Evolutionary conservation across 2,888 invertebrate species (phyloP).

Genomic region (Criorhina ranunculi): DNA sequence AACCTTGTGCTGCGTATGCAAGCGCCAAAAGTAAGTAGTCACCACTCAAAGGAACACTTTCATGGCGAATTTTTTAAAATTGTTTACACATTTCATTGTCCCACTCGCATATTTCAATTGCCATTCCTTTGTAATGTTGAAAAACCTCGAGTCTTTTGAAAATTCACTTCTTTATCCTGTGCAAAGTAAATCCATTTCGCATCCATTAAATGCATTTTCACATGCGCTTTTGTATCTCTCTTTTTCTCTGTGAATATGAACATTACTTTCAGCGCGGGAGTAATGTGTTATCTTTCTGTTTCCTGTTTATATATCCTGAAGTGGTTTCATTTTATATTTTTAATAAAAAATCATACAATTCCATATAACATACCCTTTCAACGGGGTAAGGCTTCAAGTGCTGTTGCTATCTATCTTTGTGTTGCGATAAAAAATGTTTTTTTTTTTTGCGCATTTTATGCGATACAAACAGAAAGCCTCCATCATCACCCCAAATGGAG

Average conservation of each 20-base stretch:
- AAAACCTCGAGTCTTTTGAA: no score
- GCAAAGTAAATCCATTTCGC: conserved; percentile 38
- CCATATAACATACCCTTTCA: no score
- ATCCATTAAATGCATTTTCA: conserved; percentile 49
- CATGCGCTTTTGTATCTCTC: conserved; percentile 4
- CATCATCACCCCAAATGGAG: conserved; percentile 6
- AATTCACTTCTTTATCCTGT: background rate
- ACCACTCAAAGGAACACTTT: background rate
- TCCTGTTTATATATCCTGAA: conserved; percentile 59
- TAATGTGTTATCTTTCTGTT: conserved; percentile 62
- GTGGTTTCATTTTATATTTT: conserved; percentile 57
- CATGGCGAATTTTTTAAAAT: background rate
- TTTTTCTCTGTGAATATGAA: background rate
- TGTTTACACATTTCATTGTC: background rate
- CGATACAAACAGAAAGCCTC: conserved; percentile 53
- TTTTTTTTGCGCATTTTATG: conserved; percentile 73
- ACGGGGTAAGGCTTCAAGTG: conserved; percentile 17
- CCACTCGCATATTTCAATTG: background rate
- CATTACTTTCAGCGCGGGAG: conserved; percentile 41
- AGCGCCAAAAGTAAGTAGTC: no score
- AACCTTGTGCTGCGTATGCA: no score
- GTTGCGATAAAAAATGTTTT: conserved; percentile 52
- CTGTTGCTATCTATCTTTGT: conserved; percentile 9
- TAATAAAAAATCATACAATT: conserved; percentile 9
- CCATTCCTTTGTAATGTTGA: conserved; percentile 8